Evolutionary conservation across 2,888 invertebrate species (phyloP).

Genomic region (Stenoptilia bipunctidactyla): DNA sequence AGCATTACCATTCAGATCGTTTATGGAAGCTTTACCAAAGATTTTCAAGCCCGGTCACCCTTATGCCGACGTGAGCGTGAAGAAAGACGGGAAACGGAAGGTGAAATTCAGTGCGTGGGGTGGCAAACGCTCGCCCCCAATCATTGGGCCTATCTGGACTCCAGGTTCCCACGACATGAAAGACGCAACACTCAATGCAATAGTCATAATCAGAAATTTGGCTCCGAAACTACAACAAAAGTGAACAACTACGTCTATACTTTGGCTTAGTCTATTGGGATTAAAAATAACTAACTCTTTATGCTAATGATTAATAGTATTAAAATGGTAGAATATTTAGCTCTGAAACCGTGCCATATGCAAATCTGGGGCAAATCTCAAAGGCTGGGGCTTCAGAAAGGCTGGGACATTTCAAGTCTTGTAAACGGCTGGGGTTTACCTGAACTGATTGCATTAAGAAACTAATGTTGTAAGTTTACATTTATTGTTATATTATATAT

Average conservation of each 20-base stretch:
- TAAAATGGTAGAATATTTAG: too few species aligned
- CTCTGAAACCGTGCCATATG: too few species aligned
- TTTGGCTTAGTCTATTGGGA: too few species aligned
- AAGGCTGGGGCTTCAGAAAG: too few species aligned
- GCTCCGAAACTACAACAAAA: too few species aligned
- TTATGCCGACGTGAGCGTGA: slow-evolving; percentile 44
- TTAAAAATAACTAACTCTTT: too few species aligned
- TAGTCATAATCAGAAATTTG: slow-evolving; percentile 37
- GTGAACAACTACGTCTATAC: too few species aligned
- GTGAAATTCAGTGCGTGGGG: slow-evolving; percentile 64
- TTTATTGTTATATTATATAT: background rate
- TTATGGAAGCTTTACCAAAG: slow-evolving; percentile 36
- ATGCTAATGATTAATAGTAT: too few species aligned
- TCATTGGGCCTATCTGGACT: slow-evolving; percentile 62
- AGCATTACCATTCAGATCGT: slow-evolving; percentile 42
- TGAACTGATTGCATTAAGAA: background rate
- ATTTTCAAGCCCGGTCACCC: slow-evolving; percentile 51
- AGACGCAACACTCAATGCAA: slow-evolving; percentile 39
- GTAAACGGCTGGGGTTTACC: background rate
- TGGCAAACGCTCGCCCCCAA: slow-evolving; percentile 54
- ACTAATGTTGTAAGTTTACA: background rate
- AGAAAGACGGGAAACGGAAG: slow-evolving; percentile 58
- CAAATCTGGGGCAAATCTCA: too few species aligned
- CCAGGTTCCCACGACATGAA: slow-evolving; percentile 36
- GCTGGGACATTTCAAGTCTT: too few species aligned